Evolutionary conservation across 1,140 invertebrate genomes (phyloP).

Genomic region (Eciton burchellii): DNA sequence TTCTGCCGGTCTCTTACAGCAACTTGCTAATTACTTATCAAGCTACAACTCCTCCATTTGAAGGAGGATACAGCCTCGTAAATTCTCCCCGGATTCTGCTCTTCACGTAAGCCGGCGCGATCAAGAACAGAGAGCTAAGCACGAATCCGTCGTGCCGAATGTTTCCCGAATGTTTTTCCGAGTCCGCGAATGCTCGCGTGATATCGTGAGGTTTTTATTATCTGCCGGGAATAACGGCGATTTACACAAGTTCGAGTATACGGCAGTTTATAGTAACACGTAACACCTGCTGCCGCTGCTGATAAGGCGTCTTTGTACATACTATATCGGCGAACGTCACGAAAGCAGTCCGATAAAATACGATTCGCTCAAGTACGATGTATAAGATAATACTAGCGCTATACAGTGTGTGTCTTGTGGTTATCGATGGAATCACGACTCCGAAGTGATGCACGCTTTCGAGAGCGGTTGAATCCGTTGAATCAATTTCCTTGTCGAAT

Average conservation of each 20-base stretch:
- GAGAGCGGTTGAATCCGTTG: background rate
- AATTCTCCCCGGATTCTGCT: too few species aligned
- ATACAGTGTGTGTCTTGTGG: conserved; percentile 24
- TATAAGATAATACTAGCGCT: conserved; percentile 47
- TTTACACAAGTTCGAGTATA: conserved; percentile 54
- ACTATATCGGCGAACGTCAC: conserved; percentile 68
- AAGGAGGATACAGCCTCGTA: too few species aligned
- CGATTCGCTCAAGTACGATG: conserved; percentile 52
- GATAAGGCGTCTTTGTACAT: conserved; percentile 67
- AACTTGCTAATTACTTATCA: too few species aligned
- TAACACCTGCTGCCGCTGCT: conserved; percentile 64
- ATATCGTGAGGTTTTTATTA: conserved; percentile 28
- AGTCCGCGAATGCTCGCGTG: background rate
- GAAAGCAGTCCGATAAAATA: conserved; percentile 61
- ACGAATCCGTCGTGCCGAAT: background rate
- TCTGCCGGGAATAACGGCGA: conserved; percentile 54
- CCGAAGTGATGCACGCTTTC: conserved; percentile 5
- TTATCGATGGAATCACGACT: conserved; percentile 23
- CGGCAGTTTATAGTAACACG: conserved; percentile 62
- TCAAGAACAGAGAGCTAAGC: too few species aligned
- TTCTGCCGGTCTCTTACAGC: too few species aligned
- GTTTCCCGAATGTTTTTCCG: conserved; percentile 34
- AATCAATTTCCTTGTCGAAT: too few species aligned
- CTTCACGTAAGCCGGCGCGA: too few species aligned
- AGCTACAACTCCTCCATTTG: too few species aligned